Evolutionary conservation across 1,140 invertebrate species (phyloP).

Genomic region (Steinernema khuongi): DNA sequence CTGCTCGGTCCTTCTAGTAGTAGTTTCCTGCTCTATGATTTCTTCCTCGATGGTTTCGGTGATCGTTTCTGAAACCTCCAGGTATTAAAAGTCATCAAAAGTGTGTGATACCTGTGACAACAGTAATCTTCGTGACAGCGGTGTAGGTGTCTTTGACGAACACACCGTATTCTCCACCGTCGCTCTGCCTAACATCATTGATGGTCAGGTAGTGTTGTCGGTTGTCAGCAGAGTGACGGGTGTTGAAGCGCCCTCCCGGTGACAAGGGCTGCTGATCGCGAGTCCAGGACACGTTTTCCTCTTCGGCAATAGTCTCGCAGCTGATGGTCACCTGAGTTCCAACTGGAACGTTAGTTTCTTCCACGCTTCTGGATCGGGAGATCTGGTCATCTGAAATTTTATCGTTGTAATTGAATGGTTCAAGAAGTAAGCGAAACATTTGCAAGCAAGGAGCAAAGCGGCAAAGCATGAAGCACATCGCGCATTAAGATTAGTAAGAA

Average conservation of each 20-base stretch:
- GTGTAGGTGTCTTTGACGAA: conserved; percentile 35
- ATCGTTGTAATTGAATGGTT: neutral
- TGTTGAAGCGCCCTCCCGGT: neutral
- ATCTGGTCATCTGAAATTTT: conserved; percentile 27
- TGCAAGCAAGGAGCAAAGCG: neutral
- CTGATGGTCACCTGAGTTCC: conserved; percentile 46
- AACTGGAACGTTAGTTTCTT: conserved; percentile 40
- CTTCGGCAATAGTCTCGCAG: conserved; percentile 35
- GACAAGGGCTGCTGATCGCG: neutral
- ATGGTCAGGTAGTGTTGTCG: conserved; percentile 34
- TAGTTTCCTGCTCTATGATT: neutral
- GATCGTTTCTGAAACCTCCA: neutral
- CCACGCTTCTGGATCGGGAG: conserved; percentile 21
- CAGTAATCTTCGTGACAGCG: conserved; percentile 40
- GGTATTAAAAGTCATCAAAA: neutral
- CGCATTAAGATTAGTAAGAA: neutral
- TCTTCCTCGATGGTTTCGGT: conserved; percentile 13
- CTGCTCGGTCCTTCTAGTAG: neutral
- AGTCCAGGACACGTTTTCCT: conserved; percentile 3
- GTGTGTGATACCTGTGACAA: conserved; percentile 19
- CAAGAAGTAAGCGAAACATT: neutral
- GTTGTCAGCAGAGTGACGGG: neutral
- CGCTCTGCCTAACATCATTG: conserved; percentile 21
- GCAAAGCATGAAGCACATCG: neutral
- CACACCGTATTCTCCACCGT: conserved; percentile 44